phyloP scores from a whole-genome alignment of 2,888 invertebrate species.

The Phania funesta region DNA sequence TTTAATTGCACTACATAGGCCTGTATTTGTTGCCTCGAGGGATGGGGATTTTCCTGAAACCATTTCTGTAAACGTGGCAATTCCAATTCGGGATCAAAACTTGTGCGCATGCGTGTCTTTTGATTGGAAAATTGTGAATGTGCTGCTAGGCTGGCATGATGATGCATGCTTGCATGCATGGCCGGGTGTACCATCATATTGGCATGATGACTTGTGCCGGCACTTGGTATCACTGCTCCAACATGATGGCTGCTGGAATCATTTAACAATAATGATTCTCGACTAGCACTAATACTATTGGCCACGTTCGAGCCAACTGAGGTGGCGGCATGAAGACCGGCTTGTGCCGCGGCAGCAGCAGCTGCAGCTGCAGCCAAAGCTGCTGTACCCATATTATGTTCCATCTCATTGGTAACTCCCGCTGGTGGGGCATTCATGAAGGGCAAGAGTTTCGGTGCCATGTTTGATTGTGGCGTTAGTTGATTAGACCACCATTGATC shows the following conservation, averaged over 20 bases:
- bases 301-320: conserved; percentile 69
- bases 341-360: conserved; percentile 81
- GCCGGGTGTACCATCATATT: conserved; percentile 85
- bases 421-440: conserved; percentile 79
- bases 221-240: conserved; percentile 67
- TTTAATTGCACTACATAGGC: conserved; percentile 97
- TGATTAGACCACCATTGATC: conserved; percentile 94
- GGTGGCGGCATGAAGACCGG: conserved; percentile 71
- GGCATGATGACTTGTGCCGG: conserved; percentile 72
- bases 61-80: conserved; percentile 97
- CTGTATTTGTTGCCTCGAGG: conserved; percentile 97
- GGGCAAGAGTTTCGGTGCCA: conserved; percentile 81
- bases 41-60: conserved; percentile 99
- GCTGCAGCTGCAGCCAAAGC: conserved; percentile 81
- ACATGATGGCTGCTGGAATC: conserved; percentile 69
- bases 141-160: conserved; percentile 81
- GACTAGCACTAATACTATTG: conserved; percentile 69
- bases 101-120: conserved; percentile 96
- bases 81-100: conserved; percentile 98
- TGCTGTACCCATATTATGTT: conserved; percentile 78
- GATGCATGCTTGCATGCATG: conserved; percentile 86
- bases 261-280: conserved; percentile 75
- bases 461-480: conserved; percentile 83
- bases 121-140: conserved; percentile 85
- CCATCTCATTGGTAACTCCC: conserved; percentile 76